Evolutionary conservation across 1,140 invertebrate genomes (phyloP).

Genomic region (Laodelphax striatellus): DNA sequence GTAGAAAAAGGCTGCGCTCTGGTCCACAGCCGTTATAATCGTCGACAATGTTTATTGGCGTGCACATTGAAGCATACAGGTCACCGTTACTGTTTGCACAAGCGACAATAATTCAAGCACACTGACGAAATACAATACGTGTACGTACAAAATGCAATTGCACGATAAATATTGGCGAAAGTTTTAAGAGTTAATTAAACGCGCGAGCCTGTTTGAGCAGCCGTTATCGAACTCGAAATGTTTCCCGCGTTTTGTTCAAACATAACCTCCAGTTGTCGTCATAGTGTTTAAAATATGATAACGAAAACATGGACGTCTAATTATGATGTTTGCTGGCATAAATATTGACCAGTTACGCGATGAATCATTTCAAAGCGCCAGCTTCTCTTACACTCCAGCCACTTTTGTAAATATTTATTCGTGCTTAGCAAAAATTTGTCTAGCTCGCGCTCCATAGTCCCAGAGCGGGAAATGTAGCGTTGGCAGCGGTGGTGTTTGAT

Average conservation of each 20-base stretch:
- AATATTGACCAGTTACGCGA: not conserved
- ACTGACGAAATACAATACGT: too few relatives aligned
- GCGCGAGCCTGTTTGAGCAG: not conserved
- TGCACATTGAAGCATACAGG: too few relatives aligned
- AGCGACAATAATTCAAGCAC: too few relatives aligned
- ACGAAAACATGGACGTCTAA: not conserved
- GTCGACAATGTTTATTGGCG: too few relatives aligned
- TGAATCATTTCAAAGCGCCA: not conserved
- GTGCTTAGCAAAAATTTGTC: not conserved
- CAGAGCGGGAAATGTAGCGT: too few relatives aligned
- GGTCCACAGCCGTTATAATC: too few relatives aligned
- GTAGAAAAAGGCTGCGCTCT: too few relatives aligned
- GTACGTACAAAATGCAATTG: not conserved
- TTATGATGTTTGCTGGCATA: conserved; percentile 3
- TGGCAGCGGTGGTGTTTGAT: too few relatives aligned
- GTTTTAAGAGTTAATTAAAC: not conserved
- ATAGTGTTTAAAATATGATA: conserved; percentile 2
- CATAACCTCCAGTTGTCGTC: not conserved
- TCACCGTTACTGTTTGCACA: too few relatives aligned
- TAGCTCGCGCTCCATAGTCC: too few relatives aligned
- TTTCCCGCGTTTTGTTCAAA: not conserved
- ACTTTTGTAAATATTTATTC: not conserved
- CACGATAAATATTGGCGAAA: not conserved
- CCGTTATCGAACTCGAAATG: not conserved
- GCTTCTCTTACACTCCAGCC: not conserved